Conservation (phyloP, 2,113 vertebrate species). For the Dendrocopos noguchii region DNA sequence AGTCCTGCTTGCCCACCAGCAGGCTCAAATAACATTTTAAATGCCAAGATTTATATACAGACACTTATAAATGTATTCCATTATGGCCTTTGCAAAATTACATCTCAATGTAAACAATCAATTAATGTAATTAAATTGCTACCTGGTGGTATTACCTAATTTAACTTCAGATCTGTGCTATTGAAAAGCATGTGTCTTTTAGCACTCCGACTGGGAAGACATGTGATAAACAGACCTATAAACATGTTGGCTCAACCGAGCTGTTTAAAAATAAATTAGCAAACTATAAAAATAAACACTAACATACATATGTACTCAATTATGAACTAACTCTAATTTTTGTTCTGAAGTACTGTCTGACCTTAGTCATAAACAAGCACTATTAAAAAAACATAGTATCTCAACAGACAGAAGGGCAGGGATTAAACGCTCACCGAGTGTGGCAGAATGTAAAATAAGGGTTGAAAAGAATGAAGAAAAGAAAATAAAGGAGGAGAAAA, state of each 20-base stretch:
- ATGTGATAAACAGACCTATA: constrained; percentile 80
- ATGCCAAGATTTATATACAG: constrained; percentile 65
- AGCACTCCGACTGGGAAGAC: constrained; percentile 75
- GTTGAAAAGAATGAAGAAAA: constrained; percentile 24
- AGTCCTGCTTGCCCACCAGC: constrained; percentile 46
- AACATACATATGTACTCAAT: constrained; percentile 83
- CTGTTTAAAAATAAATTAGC: constrained; percentile 87
- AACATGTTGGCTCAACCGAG: constrained; percentile 79
- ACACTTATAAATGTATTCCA: constrained; percentile 71
- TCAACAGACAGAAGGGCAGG: constrained; percentile 80
- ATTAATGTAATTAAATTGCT: constrained; percentile 84
- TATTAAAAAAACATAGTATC: constrained; percentile 83
- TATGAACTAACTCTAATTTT: constrained; percentile 84
- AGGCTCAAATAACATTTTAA: constrained; percentile 61
- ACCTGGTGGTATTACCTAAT: constrained; percentile 81
- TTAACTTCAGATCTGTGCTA: constrained; percentile 75
- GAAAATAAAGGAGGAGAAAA: not conserved
- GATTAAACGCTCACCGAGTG: constrained; percentile 72
- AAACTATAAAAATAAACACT: constrained; percentile 87
- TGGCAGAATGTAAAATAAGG: constrained; percentile 65
- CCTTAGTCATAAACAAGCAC: constrained; percentile 84
- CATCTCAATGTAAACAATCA: constrained; percentile 76
- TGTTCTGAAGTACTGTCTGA: constrained; percentile 84
- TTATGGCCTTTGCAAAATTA: constrained; percentile 74
- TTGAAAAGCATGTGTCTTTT: constrained; percentile 80